Evolutionary conservation across 2,888 invertebrate species (phyloP), one percentile per base, ranked within the genome.

Genomic region (Ariolimax columbianus): DNA sequence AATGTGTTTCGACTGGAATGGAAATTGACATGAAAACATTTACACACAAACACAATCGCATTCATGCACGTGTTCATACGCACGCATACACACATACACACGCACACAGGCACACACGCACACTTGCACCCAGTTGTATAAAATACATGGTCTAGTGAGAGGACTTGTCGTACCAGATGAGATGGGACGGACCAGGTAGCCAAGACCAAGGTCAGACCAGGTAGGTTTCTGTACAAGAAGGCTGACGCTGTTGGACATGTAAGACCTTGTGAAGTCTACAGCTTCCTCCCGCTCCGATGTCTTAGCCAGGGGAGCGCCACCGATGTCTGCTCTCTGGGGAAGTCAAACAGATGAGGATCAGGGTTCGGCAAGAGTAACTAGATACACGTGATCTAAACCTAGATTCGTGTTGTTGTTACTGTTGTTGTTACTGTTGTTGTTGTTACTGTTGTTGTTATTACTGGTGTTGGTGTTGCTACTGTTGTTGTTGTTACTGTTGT

Each of bases 161-260:
- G 4, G 2, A 7, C 23, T 14, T 9, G 38, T 63, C 51, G 0
- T 38, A 87, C 87, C 85, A 26, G 85, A 80, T 43, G 88, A 84
- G 79, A 89, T 87, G 0, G 88, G 89, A 43, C 88, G 77, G 51
- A 87, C 86, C 38, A 89, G 82, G 36, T 88, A 86, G 36, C 87
- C 88, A 4, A 89, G 85, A 11, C 88, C 88, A 51, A 86, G 80
- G 84, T 84, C 84, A 38, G 66, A 70, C 43, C 82, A 70, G 51
- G 85, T 38, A 0, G 89, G 88, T 40, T 86, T 89, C 77, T 88
- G 86, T 68, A 88, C 87, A 59, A 89, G 82, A 23, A 89, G 87
- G 36, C 78, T 86, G 73, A 86, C 70, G 17, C 87, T 84, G 47
- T 85, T 83, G 70, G 83, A 63, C 68, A 89, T 59, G 77, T 86